These are phyloP conservation scores for Leptopterna dolabrata DNA, from an alignment of 2,888 invertebrate species.

Conservation along the genomic window DNA sequence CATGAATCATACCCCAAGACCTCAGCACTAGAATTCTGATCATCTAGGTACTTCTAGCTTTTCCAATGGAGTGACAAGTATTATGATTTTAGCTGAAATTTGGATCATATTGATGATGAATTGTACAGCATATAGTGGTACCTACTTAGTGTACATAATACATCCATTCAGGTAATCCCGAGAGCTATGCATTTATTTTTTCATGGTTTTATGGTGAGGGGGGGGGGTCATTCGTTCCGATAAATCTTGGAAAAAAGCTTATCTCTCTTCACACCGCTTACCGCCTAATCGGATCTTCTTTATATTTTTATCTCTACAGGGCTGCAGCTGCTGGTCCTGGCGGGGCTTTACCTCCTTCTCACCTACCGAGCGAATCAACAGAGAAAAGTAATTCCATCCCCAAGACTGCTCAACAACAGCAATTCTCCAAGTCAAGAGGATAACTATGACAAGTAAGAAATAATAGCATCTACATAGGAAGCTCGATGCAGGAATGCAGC, in stretches of 20 bases:
- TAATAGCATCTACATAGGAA: too few species aligned
- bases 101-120: too few species aligned
- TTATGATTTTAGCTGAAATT: too few species aligned
- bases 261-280: neutral
- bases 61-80: too few species aligned
- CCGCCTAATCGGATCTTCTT: neutral
- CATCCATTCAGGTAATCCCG: too few species aligned
- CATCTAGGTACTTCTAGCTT: too few species aligned
- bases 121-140: too few species aligned
- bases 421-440: conserved; percentile 61
- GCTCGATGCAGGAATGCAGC: too few species aligned
- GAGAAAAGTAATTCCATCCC: conserved; percentile 58
- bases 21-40: too few species aligned
- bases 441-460: conserved; percentile 60
- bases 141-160: too few species aligned
- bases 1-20: too few species aligned
- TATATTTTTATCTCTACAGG: conserved; percentile 56
- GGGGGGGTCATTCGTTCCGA: neutral
- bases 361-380: conserved; percentile 61
- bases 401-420: conserved; percentile 59
- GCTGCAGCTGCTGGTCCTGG: conserved; percentile 59
- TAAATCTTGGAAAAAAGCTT: neutral
- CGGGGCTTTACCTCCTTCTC: conserved; percentile 61
- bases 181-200: too few species aligned
- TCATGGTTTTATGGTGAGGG: neutral